Conservation (phyloP, 1,140 invertebrate species). For the Melitaea cinxia region DNA sequence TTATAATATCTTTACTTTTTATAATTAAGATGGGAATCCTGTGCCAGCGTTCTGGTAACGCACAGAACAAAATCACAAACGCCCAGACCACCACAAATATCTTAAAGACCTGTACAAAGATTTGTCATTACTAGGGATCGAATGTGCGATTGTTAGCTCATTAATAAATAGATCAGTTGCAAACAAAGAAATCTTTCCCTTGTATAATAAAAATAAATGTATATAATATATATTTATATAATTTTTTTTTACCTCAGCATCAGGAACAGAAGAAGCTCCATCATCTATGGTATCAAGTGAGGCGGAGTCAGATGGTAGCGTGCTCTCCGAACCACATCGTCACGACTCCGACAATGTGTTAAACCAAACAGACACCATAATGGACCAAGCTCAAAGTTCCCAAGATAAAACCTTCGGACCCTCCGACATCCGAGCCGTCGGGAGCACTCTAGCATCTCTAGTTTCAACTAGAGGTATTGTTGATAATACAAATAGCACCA, state of each 20-base stretch:
- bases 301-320: conserved; percentile 69
- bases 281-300: conserved; percentile 76
- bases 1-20: too few species aligned
- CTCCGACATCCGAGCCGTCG: conserved; percentile 52
- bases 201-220: too few species aligned
- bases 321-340: conserved; percentile 53
- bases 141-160: too few species aligned
- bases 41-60: too few species aligned
- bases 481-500: too few species aligned
- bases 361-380: conserved; percentile 37
- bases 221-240: background rate
- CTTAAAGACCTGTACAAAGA: too few species aligned
- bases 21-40: too few species aligned
- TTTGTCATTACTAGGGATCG: too few species aligned
- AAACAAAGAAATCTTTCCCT: too few species aligned
- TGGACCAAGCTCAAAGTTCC: conserved; percentile 35
- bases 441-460: conserved; percentile 50
- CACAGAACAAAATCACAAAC: too few species aligned
- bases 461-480: conserved; percentile 57
- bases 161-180: too few species aligned
- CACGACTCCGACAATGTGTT: conserved; percentile 41
- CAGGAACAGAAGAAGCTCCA: conserved; percentile 66
- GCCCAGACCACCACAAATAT: too few species aligned
- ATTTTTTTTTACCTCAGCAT: conserved; percentile 23
- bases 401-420: conserved; percentile 47